Conservation (phyloP, 2,888 invertebrate species). For the Apotomis betuletana region DNA sequence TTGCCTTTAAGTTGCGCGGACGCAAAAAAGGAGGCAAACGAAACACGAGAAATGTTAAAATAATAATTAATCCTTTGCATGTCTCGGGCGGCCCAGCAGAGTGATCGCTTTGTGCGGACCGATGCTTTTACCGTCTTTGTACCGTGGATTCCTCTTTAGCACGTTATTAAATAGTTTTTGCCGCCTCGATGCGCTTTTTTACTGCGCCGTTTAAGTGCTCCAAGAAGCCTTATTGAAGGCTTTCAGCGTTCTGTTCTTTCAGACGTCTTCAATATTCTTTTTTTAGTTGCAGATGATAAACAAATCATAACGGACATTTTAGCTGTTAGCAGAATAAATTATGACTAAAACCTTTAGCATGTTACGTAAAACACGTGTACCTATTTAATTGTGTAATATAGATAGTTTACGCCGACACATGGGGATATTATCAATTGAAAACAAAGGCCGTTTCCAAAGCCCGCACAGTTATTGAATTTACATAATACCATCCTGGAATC, state of each 20-base stretch:
- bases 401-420: conserved; percentile 3
- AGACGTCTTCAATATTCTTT: conserved; percentile 34
- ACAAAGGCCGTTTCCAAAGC: conserved; percentile 58
- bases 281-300: conserved; percentile 23
- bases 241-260: conserved; percentile 44
- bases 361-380: background rate
- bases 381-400: background rate
- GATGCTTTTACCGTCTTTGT: conserved; percentile 71
- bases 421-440: conserved; percentile 52
- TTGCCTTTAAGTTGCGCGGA: conserved; percentile 79
- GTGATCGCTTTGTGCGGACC: conserved; percentile 70
- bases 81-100: conserved; percentile 51
- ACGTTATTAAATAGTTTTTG: conserved; percentile 81
- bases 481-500: conserved; percentile 66
- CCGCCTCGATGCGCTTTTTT: conserved; percentile 71
- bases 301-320: background rate
- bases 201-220: conserved; percentile 54
- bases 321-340: background rate
- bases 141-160: conserved; percentile 61
- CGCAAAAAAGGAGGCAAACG: conserved; percentile 59
- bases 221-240: conserved; percentile 53
- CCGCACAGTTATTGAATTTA: conserved; percentile 66
- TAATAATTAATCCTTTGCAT: conserved; percentile 81
- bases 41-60: conserved; percentile 79
- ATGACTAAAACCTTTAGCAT: no score